Conservation (phyloP, 1,140 invertebrate genomes). For the Zaprionus capensis region DNA sequence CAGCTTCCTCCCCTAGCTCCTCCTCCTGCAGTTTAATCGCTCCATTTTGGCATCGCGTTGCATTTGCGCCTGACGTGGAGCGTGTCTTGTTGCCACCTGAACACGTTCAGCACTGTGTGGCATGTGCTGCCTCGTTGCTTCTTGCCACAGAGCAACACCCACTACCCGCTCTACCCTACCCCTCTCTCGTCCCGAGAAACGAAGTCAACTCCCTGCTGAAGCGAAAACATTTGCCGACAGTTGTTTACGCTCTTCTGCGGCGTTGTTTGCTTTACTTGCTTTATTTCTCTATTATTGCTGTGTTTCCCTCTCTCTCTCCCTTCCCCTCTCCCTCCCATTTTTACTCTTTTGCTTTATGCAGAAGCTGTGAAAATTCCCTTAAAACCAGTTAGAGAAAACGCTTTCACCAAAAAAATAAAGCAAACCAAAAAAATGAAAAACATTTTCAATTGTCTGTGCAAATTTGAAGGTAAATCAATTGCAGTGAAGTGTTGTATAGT, state of each 20-base stretch:
- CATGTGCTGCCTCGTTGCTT: background rate
- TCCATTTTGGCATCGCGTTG: background rate
- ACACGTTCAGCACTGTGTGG: background rate
- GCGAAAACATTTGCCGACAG: conserved; percentile 10
- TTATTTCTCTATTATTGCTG: conserved; percentile 5
- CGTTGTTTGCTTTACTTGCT: conserved; percentile 4
- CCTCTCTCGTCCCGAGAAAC: background rate
- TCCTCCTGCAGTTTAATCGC: background rate
- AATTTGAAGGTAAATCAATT: background rate
- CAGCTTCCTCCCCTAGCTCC: background rate
- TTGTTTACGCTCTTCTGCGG: background rate
- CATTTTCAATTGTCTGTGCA: background rate
- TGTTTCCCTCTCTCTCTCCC: background rate
- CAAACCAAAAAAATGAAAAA: background rate
- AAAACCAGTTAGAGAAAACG: no score
- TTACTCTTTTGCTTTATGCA: background rate
- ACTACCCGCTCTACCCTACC: background rate
- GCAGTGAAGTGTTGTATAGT: background rate
- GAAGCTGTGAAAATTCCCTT: background rate
- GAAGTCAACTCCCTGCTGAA: background rate
- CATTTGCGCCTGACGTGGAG: background rate
- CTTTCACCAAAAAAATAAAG: no score
- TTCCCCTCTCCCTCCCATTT: background rate
- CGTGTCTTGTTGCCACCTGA: conserved; percentile 11
- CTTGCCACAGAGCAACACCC: background rate